Base-by-base conservation (phyloP, 1,140 invertebrate genomes). In the Lasioglossum albipes region DNA sequence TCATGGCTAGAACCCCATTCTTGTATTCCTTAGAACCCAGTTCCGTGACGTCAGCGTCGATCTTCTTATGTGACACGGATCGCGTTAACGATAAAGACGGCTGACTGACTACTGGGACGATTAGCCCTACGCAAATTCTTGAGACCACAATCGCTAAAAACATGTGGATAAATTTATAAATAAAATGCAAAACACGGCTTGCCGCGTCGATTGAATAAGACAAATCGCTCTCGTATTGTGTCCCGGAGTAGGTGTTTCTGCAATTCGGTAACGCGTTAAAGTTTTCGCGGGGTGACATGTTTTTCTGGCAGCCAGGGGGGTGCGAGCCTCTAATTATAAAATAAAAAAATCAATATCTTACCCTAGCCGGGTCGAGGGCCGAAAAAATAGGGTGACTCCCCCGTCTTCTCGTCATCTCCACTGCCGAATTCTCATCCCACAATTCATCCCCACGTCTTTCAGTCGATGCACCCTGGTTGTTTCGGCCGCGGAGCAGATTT, bases 261-360 rank as follows among this genome's bases (percentile, higher is more conserved):
- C 27, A 7, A 31, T 68, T 61, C 22, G 42, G 31, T 59, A 52
- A 13, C 12, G 27, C 49, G 61, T 16, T 54, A 57, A 45, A 18
- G 45, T 41, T 67, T 36, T 69, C n/a, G 73, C 78, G 72, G 88
- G 87, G 89, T 89, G 91, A 93, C 91, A 91, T 92, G 88, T 93
- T 93, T 92, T 92, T 92, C 88, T 89, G 90, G 87, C 90, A 92
- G 88, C 88, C 83, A 36, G 85, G 91, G 91, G 91, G 91, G 91
- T 91, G 89, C 88, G 89, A 91, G 89, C 89, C 92, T 91, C 92
- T 93, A 93, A 93, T 93, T 93, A 93, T 93, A 93, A 93, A 93
- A 93, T 93, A 93, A 93, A 93, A 92, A 93, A 93, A 93, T 93
- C 92, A 93, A 93, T 93, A 93, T 93, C 91, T 91, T 93, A 91